Evolutionary conservation across 2,888 invertebrate genomes (phyloP), one percentile per base, ranked within the genome.

Genomic region (Tuberolachnus salignus): DNA sequence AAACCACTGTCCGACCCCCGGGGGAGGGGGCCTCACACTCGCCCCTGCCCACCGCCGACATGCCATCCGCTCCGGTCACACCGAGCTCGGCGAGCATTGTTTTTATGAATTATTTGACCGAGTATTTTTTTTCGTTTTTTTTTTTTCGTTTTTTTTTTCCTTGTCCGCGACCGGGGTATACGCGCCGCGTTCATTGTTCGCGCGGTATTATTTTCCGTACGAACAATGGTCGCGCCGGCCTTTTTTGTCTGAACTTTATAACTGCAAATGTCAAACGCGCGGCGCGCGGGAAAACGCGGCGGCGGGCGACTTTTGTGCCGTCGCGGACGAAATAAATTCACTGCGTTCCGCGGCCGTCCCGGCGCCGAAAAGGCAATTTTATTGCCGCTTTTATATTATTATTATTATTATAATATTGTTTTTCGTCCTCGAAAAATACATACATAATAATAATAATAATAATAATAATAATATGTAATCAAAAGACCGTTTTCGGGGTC

Each of bases 41-140:
- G n/a, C n/a, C n/a, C n/a, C n/a, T n/a, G n/a, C n/a, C 57, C 66
- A n/a, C 66, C 14, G 11, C 53, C 1, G 21, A 34, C 34, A 34
- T 1, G 6, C 4, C 16, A 1, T 1, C 44, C 59, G n/a, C n/a
- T n/a, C 34, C 10, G 13, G n/a, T n/a, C n/a, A n/a, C n/a, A n/a
- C n/a, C 6, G 14, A 46, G 42, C 34, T 34, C 34, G 34, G 6
- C 46, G 57, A 16, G 44, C 74, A 75, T 75, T 75, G 66, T 75
- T 75, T 53, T 57, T 67, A 57, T 75, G 75, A 75, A 75, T 75
- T 75, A 75, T 75, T 75, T 34, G 75, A 66, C 75, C 75, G 57
- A 57, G 67, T 75, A n/a, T 75, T 64, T 53, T 34, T 74, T 6
- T 6, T 6, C 34, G 3, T 34, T 34, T 34, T 34, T 34, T 34